A percentile compares a stretch with the other conserved stretches of the same genome.
These are phyloP conservation scores for Argyresthia goedartella DNA, from an alignment of 2,888 invertebrate species.

Conservation along the genomic window DNA sequence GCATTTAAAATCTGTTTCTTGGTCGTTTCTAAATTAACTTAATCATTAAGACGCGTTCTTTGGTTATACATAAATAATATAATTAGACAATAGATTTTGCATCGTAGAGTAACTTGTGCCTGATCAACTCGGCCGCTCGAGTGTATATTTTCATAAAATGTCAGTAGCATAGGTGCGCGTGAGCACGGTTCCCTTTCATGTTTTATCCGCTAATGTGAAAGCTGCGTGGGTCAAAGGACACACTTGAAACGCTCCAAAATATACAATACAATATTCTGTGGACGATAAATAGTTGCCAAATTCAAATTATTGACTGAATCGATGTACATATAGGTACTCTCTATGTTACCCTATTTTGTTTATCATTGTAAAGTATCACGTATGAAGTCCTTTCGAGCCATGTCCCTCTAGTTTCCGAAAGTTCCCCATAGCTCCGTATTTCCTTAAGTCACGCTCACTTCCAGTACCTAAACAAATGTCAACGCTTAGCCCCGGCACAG, in stretches of 20 bases:
- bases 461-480: not conserved
- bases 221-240: not conserved
- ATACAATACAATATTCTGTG: constrained; percentile 1
- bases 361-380: not conserved
- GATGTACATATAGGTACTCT: constrained; percentile 39
- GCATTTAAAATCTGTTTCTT: constrained; percentile 16
- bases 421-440: no score
- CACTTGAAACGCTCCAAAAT: not conserved
- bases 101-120: constrained; percentile 20
- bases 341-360: not conserved
- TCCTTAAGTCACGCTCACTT: not conserved
- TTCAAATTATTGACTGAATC: constrained; percentile 52
- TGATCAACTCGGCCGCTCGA: constrained; percentile 21
- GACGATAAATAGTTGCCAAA: constrained; percentile 45
- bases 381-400: not conserved
- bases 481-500: constrained; percentile 12
- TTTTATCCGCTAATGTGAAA: constrained; percentile 1
- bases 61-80: not conserved
- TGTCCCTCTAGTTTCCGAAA: not conserved
- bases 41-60: constrained; percentile 2
- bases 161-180: constrained; percentile 1
- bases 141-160: constrained; percentile 8
- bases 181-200: not conserved
- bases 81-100: constrained; percentile 3
- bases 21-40: constrained; percentile 1